Conservation (phyloP, 2,113 vertebrate species). For the Manacus vitellinus region DNA sequence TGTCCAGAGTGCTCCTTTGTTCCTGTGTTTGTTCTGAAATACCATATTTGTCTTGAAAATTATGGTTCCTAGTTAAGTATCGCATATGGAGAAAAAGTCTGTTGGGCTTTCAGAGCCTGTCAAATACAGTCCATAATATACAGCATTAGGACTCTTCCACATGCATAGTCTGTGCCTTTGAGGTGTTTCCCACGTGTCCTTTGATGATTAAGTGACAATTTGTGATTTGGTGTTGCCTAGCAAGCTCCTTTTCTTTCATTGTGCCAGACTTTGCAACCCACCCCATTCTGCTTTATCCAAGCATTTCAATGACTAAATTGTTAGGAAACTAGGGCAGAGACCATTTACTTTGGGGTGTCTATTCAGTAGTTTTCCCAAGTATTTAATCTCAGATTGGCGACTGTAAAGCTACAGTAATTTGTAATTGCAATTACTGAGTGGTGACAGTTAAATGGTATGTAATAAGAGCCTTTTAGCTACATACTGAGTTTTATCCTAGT, state of each 20-base stretch:
- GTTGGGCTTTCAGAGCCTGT: not conserved
- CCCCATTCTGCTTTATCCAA: not conserved
- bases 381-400: constrained; percentile 23
- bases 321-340: not conserved
- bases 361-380: not conserved
- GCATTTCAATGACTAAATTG: not conserved
- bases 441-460: constrained; percentile 48
- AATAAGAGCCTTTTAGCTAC: constrained; percentile 37
- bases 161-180: not conserved
- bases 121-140: not conserved
- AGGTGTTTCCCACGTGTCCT: not conserved
- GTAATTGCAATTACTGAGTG: constrained; percentile 40
- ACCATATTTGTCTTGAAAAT: not conserved
- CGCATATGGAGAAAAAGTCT: not conserved
- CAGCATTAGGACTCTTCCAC: not conserved
- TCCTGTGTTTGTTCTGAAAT: not conserved
- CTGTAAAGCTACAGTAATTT: constrained; percentile 18
- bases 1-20: not conserved
- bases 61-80: not conserved
- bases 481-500: constrained; percentile 45
- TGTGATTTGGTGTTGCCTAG: not conserved
- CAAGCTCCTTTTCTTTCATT: not conserved
- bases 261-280: not conserved
- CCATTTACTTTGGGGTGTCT: not conserved
- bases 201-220: not conserved